Evolutionary conservation across 2,888 invertebrate genomes (phyloP).

Genomic region (Fabriciana adippe): DNA sequence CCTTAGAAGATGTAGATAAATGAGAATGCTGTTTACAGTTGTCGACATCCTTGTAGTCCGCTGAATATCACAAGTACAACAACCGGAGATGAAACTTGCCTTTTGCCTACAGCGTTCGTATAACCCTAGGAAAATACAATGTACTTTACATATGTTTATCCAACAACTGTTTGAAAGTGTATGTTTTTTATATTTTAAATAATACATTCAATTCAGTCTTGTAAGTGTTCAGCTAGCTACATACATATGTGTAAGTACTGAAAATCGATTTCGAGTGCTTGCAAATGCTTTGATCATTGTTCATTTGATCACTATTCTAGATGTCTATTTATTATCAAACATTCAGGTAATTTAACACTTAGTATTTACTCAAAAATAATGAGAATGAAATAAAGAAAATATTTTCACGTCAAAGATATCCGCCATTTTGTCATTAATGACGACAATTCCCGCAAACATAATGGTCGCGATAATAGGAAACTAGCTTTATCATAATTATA

Average conservation of each 20-base stretch:
- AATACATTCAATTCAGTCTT: too few species aligned
- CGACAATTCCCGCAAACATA: conserved; percentile 34
- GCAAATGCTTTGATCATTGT: too few species aligned
- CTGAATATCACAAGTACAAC: conserved; percentile 37
- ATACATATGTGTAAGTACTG: too few species aligned
- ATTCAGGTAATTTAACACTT: too few species aligned
- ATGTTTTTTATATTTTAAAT: background rate
- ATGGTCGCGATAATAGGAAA: conserved; percentile 34
- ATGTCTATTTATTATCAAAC: too few species aligned
- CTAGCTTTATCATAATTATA: conserved; percentile 32
- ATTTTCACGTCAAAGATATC: background rate
- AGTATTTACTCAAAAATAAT: too few species aligned
- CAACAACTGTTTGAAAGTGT: background rate
- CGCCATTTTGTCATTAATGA: conserved; percentile 28
- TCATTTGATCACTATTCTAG: too few species aligned
- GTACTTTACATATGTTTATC: conserved; percentile 14
- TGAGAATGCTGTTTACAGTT: conserved; percentile 37
- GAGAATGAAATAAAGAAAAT: background rate
- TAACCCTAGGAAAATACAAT: conserved; percentile 27
- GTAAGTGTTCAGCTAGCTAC: too few species aligned
- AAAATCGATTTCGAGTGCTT: too few species aligned
- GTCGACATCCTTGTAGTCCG: conserved; percentile 47
- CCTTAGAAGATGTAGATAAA: conserved; percentile 18
- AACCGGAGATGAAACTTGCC: conserved; percentile 40
- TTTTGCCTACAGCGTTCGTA: conserved; percentile 32